Percentiles rank a stretch among this genome's conserved stretches.
Evolutionary conservation across 2,113 vertebrate species (phyloP).

Genomic region (Gadus macrocephalus): DNA sequence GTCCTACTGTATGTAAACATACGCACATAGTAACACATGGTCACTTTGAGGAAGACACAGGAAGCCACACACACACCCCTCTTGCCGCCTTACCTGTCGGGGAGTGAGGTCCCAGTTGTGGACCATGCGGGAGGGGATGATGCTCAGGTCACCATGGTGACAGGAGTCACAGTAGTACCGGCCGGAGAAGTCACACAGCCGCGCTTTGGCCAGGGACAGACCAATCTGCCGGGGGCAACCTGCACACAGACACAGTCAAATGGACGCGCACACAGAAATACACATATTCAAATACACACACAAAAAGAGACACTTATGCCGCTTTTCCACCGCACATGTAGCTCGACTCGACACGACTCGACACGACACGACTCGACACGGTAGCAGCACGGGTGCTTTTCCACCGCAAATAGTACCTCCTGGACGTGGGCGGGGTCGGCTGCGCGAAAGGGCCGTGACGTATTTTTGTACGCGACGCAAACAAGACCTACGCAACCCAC

Average conservation of each 20-base stretch:
- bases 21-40: no score
- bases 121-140: constrained; percentile 92
- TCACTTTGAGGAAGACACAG: no score
- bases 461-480: no score
- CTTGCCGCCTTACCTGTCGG: constrained; percentile 70
- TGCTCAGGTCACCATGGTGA: constrained; percentile 77
- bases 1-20: no score
- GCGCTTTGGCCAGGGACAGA: constrained; percentile 78
- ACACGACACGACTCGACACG: no score
- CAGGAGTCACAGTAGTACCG: constrained; percentile 89
- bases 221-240: constrained; percentile 88
- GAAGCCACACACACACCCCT: background rate
- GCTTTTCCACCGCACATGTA: no score
- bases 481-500: no score
- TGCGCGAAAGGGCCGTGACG: no score
- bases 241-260: constrained; percentile 39
- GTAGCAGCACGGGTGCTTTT: no score
- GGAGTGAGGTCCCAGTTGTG: constrained; percentile 92
- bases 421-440: no score
- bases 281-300: background rate
- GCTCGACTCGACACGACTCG: no score
- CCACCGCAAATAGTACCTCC: no score
- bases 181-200: constrained; percentile 86
- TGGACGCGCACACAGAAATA: background rate
- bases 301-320: constrained; percentile 5